Base-by-base conservation (phyloP, 1,140 invertebrate genomes). In the Zaprionus kolodkinae region DNA sequence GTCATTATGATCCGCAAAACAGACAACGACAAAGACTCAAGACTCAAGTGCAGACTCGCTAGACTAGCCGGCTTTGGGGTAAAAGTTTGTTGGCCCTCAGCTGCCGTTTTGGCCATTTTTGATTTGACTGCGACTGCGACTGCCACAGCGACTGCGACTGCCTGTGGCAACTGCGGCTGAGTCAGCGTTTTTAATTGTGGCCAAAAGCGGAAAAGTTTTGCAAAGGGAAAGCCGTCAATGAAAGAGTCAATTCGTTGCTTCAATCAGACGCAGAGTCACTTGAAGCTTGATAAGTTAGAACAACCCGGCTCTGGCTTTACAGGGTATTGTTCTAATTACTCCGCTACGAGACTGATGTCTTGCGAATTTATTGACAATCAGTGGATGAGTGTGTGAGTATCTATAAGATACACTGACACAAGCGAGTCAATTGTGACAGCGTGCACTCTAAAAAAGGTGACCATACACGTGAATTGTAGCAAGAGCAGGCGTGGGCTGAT, bases 41-140 rank as follows among this genome's bases (percentile, higher is more conserved):
- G 30, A 57, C 13, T 48, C 25, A 21, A 52, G 45, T 54, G 17
- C 43, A 21, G 17, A 63, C 52, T 70, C 57, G 59, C 40, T 38
- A 75, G 67, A 75, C 67, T 63, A 64, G 59, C 25, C 60, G 72
- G 52, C 67, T 71, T 54, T 75, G 35, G 60, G 72, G 72, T 75
- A 75, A 75, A 75, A 75, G 72, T 75, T 75, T 75, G 72, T 75
- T 75, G 72, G 72, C 72, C 72, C 72, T 75, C 72, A 57, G 60
- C 40, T 56, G 27, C 48, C 66, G 72, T 75, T 75, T 75, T 71
- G 43, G 72, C 61, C 54, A 64, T 75, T 59, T 75, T 74, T 70
- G 67, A 71, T 75, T 60, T 61, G 64, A 55, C 45, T 48, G 43
- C 15, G 43, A 17, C n/a, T 27, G 33, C 30, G 27, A 30, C 27